Base-by-base conservation (phyloP, 2,797 vertebrate species). In the Premnoplex brunnescens region DNA sequence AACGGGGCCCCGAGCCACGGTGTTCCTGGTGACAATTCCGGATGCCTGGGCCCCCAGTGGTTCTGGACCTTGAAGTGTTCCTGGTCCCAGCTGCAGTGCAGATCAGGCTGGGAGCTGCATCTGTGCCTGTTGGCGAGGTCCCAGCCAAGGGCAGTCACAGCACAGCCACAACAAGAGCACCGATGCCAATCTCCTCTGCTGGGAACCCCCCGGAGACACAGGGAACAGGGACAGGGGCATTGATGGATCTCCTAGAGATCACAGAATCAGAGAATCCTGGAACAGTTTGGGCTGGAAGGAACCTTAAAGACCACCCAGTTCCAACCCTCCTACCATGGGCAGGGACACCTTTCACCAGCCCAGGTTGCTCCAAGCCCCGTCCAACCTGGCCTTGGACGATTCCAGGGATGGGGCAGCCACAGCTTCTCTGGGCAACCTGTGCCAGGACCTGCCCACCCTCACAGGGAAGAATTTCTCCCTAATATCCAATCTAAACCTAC, bases 181-280 rank as follows among this genome's bases (percentile, higher is more conserved):
- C 0, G 0, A 21, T 19, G 36, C 22, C 9, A 49, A 1, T 56
- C 22, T 36, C 56, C 18, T 10, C 32, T 1, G 0, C 10, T 20
- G 56, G 36, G 55, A 90, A 7, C 3, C 13, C 63, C 26, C 30
- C 0, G 0, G 46, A 37, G 48, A 34, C 2, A 3, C 24, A 23
- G 24, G 60, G 59, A 80, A 18, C 6, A 4, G 30, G 20, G 13
- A 19, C 43, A 64, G 30, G 20, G 75, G n/a, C 49, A 52, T 48
- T 37, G 58, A 3, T 9, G 44, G 36, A 30, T 36, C 37, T 74
- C 48, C 39, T 18, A 36, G n/a, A 71, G 30, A 54, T 8, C 9
- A 24, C 18, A 28, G 49, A 27, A 52, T 36, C 24, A 22, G 3
- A 11, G 26, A 46, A 46, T 59, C 46, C 10, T 12, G 4, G 26